A percentile compares a stretch with the other conserved stretches of the same genome.
Evolutionary conservation across 2,113 vertebrate genomes (phyloP).

Genomic region (Chionodraco myersi): DNA sequence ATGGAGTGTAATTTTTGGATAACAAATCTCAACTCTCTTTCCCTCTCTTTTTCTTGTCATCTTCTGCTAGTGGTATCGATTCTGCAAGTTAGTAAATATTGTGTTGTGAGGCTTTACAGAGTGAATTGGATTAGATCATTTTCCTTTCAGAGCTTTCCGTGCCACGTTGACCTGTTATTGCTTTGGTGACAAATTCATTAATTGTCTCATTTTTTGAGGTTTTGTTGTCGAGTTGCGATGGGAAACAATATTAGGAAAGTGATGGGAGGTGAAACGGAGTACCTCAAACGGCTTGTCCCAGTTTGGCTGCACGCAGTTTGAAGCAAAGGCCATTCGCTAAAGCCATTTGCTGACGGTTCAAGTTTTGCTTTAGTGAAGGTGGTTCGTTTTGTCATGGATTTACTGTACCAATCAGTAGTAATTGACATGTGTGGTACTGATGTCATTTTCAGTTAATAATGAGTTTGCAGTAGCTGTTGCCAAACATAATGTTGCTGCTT

Average conservation of each 20-base stretch:
- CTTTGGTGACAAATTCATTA: slow-evolving; percentile 15
- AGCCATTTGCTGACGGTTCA: neutral
- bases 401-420: neutral
- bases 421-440: neutral
- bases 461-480: neutral
- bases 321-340: neutral
- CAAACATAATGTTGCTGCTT: neutral
- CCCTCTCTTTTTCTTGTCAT: slow-evolving; percentile 27
- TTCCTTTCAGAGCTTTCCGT: slow-evolving; percentile 50
- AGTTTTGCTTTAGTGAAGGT: neutral
- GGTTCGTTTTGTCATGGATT: neutral
- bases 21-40: slow-evolving; percentile 17
- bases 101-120: slow-evolving; percentile 34
- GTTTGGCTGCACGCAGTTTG: neutral
- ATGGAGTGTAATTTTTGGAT: slow-evolving; percentile 72
- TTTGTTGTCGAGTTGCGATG: slow-evolving; percentile 19
- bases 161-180: slow-evolving; percentile 44
- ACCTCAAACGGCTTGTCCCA: neutral
- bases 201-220: slow-evolving; percentile 33
- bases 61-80: slow-evolving; percentile 54
- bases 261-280: slow-evolving; percentile 28
- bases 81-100: slow-evolving; percentile 57
- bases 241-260: slow-evolving; percentile 40
- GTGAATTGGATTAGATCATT: slow-evolving; percentile 62
- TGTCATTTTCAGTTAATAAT: neutral